Evolutionary conservation across 2,888 invertebrate genomes (phyloP), one percentile per base, ranked within the genome.

Genomic region (Xestia xanthographa): DNA sequence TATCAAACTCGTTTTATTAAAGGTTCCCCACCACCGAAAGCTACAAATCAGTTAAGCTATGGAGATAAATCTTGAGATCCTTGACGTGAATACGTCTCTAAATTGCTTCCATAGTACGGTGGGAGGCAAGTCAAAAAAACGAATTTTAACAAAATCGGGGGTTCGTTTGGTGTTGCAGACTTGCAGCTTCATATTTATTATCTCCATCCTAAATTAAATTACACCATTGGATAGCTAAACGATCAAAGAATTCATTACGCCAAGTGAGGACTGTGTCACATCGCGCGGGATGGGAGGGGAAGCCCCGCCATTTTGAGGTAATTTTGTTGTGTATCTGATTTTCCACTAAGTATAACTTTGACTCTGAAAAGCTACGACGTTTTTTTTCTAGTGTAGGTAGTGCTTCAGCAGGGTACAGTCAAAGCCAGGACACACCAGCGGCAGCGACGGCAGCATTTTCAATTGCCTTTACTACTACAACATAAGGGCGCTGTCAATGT

Each of bases 1-100:
- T 71, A 62, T 38, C 3, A 45, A 83, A 83, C 83, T 70, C 1
- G 83, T 86, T 78, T 41, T 17, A 20, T 41, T 22, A 5, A 8
- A 56, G 29, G 58, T 14, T 1, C 48, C 43, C 48, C 22, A 38
- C 56, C 86, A 83, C 43, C 56, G 17, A 14, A 2, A 67, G 86
- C 50, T 63, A 41, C 9, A 12, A 58, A 56, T 82, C 74, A 82
- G 72, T n/a, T n/a, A n/a, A 77, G 56, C 58, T 8, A 26, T 14
- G 6, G 6, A 58, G 26, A 29, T 29, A 58, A n/a, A n/a, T 58
- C 17, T 29, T 3, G 8, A 58, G 29, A 26, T 26, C 26, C 26
- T 41, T 41, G 9, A 41, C 1, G n/a, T n/a, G n/a, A n/a, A 8
- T 1, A 41, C 9, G 41, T 41, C 11, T 41, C 11, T 41, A 48